phyloP scores from a whole-genome alignment of 2,888 invertebrate species.

The Microchrysa polita region DNA sequence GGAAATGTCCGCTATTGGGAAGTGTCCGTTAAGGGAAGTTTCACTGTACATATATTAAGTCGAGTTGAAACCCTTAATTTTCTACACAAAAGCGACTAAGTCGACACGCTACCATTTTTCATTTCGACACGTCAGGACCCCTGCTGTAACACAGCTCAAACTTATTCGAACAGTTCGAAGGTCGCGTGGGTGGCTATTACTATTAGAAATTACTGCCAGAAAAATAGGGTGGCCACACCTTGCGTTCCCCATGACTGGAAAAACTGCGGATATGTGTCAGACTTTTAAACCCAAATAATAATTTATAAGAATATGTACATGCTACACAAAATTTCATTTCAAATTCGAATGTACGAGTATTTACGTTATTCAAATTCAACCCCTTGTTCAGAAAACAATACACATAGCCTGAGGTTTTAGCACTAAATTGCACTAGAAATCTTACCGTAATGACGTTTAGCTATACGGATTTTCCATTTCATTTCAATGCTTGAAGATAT shows the following conservation, averaged over 20 bases:
- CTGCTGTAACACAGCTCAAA: neutral
- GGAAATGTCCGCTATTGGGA: too few relatives aligned
- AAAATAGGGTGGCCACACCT: neutral
- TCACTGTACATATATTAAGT: neutral
- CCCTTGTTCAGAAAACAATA: constrained; percentile 13
- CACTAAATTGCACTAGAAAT: constrained; percentile 1
- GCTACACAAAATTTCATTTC: too few relatives aligned
- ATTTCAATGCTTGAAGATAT: neutral
- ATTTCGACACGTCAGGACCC: constrained; percentile 13
- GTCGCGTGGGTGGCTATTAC: neutral
- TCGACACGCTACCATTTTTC: constrained; percentile 30
- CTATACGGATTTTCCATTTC: neutral
- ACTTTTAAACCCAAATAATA: neutral
- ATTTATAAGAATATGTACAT: too few relatives aligned
- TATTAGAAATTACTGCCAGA: neutral
- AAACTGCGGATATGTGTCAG: constrained; percentile 1
- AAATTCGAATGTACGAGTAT: neutral
- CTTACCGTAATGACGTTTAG: neutral
- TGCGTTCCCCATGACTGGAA: neutral
- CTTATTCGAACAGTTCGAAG: neutral
- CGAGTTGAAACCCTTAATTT: constrained; percentile 4
- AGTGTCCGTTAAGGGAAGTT: too few relatives aligned
- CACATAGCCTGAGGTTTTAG: neutral
- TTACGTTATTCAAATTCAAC: too few relatives aligned
- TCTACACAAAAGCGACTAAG: constrained; percentile 8